phyloP scores from a whole-genome alignment of 2,888 invertebrate species.

The Strigamia maritima region DNA sequence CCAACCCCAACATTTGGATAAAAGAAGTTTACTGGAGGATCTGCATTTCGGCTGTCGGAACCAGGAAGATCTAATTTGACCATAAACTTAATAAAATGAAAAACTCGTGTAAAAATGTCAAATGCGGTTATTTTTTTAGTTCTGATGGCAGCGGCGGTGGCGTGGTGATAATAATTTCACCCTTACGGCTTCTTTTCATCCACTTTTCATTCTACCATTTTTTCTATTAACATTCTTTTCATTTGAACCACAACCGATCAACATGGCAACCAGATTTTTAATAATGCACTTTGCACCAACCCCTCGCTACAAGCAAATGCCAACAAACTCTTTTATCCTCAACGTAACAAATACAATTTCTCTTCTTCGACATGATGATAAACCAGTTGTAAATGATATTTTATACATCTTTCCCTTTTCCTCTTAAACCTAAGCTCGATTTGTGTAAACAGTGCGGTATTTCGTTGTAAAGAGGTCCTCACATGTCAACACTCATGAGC shows the following conservation, averaged over 20 bases:
- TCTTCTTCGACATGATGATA: neutral
- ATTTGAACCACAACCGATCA: conserved; percentile 34
- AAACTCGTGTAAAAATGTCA: neutral
- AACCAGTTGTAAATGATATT: conserved; percentile 6
- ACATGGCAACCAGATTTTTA: conserved; percentile 32
- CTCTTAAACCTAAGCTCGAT: neutral
- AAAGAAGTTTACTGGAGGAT: too few species aligned
- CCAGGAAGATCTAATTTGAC: too few species aligned
- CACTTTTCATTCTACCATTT: conserved; percentile 35
- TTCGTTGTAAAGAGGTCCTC: neutral
- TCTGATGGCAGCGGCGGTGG: neutral
- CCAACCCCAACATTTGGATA: too few species aligned
- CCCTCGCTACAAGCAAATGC: neutral
- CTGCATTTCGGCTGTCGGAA: too few species aligned
- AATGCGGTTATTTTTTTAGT: neutral
- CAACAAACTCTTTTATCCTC: neutral
- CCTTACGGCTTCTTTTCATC: conserved; percentile 26
- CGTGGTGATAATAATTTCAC: conserved; percentile 13
- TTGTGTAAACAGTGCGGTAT: neutral
- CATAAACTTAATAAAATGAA: neutral
- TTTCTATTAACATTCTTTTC: conserved; percentile 36
- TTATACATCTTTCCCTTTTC: neutral
- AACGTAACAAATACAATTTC: neutral
- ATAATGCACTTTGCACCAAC: conserved; percentile 29
- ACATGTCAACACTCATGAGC: conserved; percentile 32